phyloP scores from a whole-genome alignment of 2,113 vertebrate species.

The Hippocampus zosterae region DNA sequence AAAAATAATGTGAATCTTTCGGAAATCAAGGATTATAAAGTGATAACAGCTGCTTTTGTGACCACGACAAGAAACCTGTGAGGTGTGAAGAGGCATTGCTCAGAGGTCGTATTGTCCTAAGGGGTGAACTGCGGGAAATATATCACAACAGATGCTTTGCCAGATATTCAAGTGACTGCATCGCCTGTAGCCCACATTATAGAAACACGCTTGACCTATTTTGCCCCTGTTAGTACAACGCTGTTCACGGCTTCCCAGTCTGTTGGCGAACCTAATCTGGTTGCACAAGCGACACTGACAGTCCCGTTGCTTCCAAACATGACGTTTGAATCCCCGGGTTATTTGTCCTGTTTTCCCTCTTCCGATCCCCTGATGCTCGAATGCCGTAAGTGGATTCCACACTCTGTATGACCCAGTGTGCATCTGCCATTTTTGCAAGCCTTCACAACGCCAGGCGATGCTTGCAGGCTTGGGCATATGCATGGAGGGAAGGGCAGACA shows the following conservation, averaged over 20 bases:
- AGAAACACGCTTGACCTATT: slow-evolving; percentile 29
- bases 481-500: slow-evolving; percentile 24
- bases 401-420: slow-evolving; percentile 16
- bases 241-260: slow-evolving; percentile 3
- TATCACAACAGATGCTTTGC: slow-evolving; percentile 16
- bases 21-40: too few relatives aligned
- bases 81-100: slow-evolving; percentile 2
- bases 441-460: slow-evolving; percentile 9
- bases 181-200: slow-evolving; percentile 19
- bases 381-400: not conserved
- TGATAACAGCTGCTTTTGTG: not conserved
- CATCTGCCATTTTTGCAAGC: slow-evolving; percentile 24
- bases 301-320: not conserved
- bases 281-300: not conserved
- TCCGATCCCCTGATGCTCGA: not conserved
- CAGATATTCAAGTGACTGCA: slow-evolving; percentile 17
- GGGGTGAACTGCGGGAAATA: slow-evolving; percentile 11
- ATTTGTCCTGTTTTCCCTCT: not conserved
- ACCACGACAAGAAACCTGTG: slow-evolving; percentile 7
- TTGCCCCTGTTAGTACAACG: not conserved
- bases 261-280: not conserved
- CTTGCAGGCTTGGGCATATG: slow-evolving; percentile 24
- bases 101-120: not conserved
- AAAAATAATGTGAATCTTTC: too few relatives aligned
- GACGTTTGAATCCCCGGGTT: not conserved